Conservation (phyloP, 2,888 invertebrate species). For the Acheta domesticus region DNA sequence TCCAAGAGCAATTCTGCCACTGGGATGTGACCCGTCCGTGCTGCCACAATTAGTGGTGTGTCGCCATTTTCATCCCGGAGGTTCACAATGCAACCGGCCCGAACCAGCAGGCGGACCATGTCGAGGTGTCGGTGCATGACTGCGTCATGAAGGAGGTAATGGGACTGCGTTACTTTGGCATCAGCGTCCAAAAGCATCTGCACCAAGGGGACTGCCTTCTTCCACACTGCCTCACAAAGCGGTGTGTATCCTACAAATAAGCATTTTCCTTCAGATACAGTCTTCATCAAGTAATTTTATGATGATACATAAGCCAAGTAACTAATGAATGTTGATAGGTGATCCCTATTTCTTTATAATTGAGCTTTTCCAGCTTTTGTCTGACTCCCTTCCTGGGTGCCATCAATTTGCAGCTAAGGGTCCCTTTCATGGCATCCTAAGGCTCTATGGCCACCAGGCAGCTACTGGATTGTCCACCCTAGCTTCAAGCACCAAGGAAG, state of each 20-base stretch:
- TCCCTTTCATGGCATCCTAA: too few species aligned
- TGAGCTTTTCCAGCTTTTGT: too few species aligned
- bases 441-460: too few species aligned
- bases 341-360: background rate
- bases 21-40: constrained; percentile 50
- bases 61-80: constrained; percentile 63
- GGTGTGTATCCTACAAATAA: constrained; percentile 60
- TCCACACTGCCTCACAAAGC: constrained; percentile 67
- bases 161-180: constrained; percentile 67
- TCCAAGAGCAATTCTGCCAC: constrained; percentile 54
- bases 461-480: too few species aligned
- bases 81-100: constrained; percentile 59
- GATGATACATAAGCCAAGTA: background rate
- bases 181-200: constrained; percentile 60
- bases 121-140: constrained; percentile 60
- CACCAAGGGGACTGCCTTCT: constrained; percentile 57
- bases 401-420: too few species aligned
- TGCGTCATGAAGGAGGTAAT: constrained; percentile 66
- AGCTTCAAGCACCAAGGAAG: too few species aligned
- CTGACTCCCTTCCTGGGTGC: too few species aligned
- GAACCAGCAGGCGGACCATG: constrained; percentile 56
- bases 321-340: background rate
- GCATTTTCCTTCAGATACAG: constrained; percentile 7
- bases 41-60: constrained; percentile 65
- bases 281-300: background rate